Conservation (phyloP, 2,113 vertebrate species). For the Podarcis muralis region DNA sequence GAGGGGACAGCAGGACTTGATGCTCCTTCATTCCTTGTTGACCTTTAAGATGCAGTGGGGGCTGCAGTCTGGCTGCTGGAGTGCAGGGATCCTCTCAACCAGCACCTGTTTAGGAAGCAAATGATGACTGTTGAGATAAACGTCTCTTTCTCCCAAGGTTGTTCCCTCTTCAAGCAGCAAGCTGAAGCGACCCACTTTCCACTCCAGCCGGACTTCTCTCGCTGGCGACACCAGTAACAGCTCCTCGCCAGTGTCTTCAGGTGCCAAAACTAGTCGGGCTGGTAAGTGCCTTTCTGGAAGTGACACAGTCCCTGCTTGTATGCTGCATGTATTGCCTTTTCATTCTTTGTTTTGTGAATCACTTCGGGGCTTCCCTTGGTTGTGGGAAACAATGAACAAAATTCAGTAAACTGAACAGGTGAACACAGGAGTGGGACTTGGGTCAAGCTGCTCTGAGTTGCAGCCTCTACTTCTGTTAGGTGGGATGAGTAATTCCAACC, state of each 20-base stretch:
- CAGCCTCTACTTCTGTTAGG: neutral
- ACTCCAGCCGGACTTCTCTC: constrained; percentile 93
- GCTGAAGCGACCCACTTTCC: constrained; percentile 91
- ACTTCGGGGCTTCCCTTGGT: no score
- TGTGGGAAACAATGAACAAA: no score
- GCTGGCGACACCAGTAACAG: constrained; percentile 92
- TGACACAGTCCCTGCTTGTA: neutral
- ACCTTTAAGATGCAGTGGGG: constrained; percentile 62
- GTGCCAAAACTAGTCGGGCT: constrained; percentile 83
- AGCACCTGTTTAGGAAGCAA: fast-evolving
- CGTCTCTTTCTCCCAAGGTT: constrained; percentile 77
- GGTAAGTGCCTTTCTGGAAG: constrained; percentile 73
- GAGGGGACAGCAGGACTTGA: neutral
- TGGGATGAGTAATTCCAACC: neutral
- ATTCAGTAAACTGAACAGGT: no score
- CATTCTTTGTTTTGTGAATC: no score
- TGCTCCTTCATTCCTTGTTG: constrained; percentile 44
- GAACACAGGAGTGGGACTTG: neutral
- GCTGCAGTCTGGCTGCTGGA: neutral
- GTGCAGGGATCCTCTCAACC: fast-evolving
- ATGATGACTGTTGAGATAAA: neutral
- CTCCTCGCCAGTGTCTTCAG: constrained; percentile 76
- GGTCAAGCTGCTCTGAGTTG: neutral
- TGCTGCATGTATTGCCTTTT: no score
- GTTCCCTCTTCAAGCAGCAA: constrained; percentile 85